Evolutionary conservation across 2,888 invertebrate species (phyloP).

Genomic region (Nasonovia ribisnigri): DNA sequence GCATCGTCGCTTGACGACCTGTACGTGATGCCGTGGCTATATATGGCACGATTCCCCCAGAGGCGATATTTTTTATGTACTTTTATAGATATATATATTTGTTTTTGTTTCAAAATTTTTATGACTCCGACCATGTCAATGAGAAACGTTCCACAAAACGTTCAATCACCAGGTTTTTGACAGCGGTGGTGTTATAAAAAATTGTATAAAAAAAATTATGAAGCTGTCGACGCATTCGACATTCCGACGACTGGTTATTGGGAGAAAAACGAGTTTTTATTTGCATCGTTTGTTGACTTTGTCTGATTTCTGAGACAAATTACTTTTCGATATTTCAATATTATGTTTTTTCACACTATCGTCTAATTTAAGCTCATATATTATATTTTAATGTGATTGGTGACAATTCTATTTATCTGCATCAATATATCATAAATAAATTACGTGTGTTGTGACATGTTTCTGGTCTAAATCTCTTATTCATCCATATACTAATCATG

Average conservation of each 20-base stretch:
- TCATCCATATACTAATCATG: background rate
- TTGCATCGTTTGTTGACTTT: background rate
- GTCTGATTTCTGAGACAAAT: background rate
- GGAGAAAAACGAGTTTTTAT: background rate
- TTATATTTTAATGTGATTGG: background rate
- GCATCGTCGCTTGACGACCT: slow-evolving; percentile 51
- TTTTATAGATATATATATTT: background rate
- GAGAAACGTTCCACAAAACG: slow-evolving; percentile 26
- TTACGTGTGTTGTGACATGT: background rate
- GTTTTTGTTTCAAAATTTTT: slow-evolving; percentile 10
- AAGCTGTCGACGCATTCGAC: background rate
- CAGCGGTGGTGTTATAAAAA: background rate
- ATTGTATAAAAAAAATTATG: background rate
- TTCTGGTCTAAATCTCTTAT: background rate
- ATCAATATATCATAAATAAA: background rate
- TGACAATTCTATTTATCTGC: background rate
- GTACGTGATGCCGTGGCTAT: slow-evolving; percentile 18
- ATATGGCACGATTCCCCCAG: background rate
- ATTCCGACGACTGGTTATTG: background rate
- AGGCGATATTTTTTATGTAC: background rate
- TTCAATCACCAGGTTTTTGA: slow-evolving; percentile 35
- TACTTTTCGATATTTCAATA: background rate
- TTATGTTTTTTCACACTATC: background rate
- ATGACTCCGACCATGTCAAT: background rate
- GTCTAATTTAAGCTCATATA: background rate